Percentiles rank a stretch among this genome's conserved stretches.
Evolutionary conservation across 64 coral and sea anemone species (phyloP).

Genomic region (Stylophora pistillata): DNA sequence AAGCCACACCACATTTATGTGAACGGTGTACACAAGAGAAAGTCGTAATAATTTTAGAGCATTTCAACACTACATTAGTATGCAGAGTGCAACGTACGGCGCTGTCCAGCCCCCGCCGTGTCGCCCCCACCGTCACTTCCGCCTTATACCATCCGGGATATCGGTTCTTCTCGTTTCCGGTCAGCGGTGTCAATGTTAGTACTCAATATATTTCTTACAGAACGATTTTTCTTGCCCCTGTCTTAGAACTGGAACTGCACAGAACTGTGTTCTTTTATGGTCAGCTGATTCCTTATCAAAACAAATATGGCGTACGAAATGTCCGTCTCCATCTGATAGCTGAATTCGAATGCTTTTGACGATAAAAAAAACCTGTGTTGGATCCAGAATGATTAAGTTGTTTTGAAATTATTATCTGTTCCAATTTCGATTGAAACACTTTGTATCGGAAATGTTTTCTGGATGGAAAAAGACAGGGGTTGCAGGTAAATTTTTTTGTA

Average conservation of each 20-base stretch:
- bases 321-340: not conserved
- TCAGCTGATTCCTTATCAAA: conserved; percentile 4
- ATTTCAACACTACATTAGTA: not conserved
- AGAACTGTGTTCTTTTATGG: not conserved
- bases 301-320: conserved; percentile 24
- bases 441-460: conserved; percentile 7
- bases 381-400: not conserved
- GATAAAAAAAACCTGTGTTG: not conserved
- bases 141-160: not conserved
- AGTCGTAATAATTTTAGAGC: too few relatives aligned
- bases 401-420: not conserved
- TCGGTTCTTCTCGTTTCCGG: too few relatives aligned
- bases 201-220: too few relatives aligned
- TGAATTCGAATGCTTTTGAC: not conserved
- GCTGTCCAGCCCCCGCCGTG: not conserved
- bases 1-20: not conserved
- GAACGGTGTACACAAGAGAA: not conserved
- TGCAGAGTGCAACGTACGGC: not conserved
- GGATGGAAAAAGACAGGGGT: conserved; percentile 7
- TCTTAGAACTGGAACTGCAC: not conserved
- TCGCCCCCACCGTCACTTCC: conserved; percentile 16
- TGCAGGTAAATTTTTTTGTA: not conserved
- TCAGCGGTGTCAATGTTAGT: not conserved
- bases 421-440: not conserved
- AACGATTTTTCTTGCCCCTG: too few relatives aligned